Percentiles rank a stretch among this genome's conserved stretches.
These are phyloP conservation scores for Octonoba sinensis DNA, from an alignment of 2,888 invertebrate genomes.

Conservation along the genomic window DNA sequence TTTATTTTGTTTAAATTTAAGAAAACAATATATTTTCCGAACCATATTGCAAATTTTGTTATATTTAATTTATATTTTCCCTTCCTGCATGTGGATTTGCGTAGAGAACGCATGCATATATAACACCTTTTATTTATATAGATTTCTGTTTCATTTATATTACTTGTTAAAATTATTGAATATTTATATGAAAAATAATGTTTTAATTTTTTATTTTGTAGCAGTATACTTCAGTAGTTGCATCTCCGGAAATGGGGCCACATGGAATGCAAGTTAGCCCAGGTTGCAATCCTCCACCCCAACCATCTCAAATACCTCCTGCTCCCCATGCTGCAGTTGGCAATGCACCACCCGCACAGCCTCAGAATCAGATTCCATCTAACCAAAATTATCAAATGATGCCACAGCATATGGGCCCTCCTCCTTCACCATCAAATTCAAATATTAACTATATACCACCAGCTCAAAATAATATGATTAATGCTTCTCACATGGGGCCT, in stretches of 20 bases:
- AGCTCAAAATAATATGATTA: slow-evolving; percentile 45
- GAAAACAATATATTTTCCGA: too few species aligned
- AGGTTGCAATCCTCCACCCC: slow-evolving; percentile 14
- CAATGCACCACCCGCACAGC: slow-evolving; percentile 33
- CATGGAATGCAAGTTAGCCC: slow-evolving; percentile 32
- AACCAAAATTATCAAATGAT: slow-evolving; percentile 45
- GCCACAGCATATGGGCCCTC: slow-evolving; percentile 50
- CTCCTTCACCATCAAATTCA: slow-evolving; percentile 54
- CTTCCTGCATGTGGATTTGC: too few species aligned
- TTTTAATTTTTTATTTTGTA: too few species aligned
- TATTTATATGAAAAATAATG: too few species aligned
- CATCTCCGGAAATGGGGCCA: slow-evolving; percentile 49
- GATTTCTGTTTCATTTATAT: too few species aligned
- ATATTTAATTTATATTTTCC: too few species aligned
- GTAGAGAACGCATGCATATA: too few species aligned
- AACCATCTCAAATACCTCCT: slow-evolving; percentile 33
- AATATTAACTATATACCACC: slow-evolving; percentile 55
- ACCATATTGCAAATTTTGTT: too few species aligned
- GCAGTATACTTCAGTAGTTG: too few species aligned
- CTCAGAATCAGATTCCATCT: slow-evolving; percentile 33
- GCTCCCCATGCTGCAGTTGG: slow-evolving; percentile 42
- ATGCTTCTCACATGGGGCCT: slow-evolving; percentile 46
- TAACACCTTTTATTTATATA: too few species aligned
- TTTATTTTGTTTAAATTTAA: too few species aligned
- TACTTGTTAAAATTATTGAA: too few species aligned